Conservation (phyloP, 2,888 invertebrate genomes). For the Octodonta nipae region DNA sequence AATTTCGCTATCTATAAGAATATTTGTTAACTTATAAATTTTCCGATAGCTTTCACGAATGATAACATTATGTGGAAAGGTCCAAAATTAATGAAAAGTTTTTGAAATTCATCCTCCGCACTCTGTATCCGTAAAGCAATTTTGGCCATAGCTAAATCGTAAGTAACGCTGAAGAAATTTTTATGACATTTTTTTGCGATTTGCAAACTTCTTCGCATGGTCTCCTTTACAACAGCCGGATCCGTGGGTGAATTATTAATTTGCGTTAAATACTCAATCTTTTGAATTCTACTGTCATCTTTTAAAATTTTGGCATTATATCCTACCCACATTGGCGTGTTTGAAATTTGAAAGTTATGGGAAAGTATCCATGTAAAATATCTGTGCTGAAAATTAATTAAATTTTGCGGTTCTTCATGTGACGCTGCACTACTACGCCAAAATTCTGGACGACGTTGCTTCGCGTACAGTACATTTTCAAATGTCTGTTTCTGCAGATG, state of each 20-base stretch:
- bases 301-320: slow-evolving; percentile 8
- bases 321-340: slow-evolving; percentile 10
- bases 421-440: slow-evolving; percentile 8
- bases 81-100: slow-evolving; percentile 22
- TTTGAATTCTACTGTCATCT: slow-evolving; percentile 13
- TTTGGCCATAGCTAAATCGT: slow-evolving; percentile 14
- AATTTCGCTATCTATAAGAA: slow-evolving; percentile 16
- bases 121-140: slow-evolving; percentile 5
- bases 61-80: too few relatives aligned
- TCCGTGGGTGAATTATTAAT: slow-evolving; percentile 19
- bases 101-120: too few relatives aligned
- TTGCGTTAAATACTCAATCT: slow-evolving; percentile 15
- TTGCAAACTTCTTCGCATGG: slow-evolving; percentile 8
- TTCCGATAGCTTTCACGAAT: too few relatives aligned
- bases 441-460: slow-evolving; percentile 12
- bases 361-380: slow-evolving; percentile 11
- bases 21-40: slow-evolving; percentile 12
- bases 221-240: slow-evolving; percentile 11
- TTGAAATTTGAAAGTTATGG: slow-evolving; percentile 6
- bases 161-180: too few relatives aligned
- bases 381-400: slow-evolving; percentile 5
- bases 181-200: too few relatives aligned
- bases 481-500: slow-evolving; percentile 12
- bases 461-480: slow-evolving; percentile 11
- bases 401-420: slow-evolving; percentile 7